Base-by-base conservation (phyloP, 2,888 invertebrate genomes). In the Caenorhabditis zanzibari region DNA sequence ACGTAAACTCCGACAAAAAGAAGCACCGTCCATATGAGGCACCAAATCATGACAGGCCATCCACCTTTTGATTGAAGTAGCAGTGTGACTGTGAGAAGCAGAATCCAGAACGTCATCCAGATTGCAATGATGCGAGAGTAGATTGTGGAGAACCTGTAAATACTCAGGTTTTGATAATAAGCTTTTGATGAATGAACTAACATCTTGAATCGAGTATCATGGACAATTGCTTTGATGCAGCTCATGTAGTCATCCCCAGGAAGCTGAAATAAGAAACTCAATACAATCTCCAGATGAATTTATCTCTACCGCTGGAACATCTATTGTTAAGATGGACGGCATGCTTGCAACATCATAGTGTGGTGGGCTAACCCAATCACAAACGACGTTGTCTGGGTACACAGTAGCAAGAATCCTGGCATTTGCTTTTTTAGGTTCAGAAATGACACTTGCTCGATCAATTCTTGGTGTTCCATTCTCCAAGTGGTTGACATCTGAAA, bases 221-320 rank as follows among this genome's bases (percentile, higher is more conserved):
- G 96, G 19, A 96, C 96, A 90, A 97, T 94, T 52, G 96, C 94
- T 93, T 97, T 96, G 96, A 97, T 96, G 64, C 96, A 95, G 93
- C 96, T 96, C 24, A 97, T 96, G 93, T 97, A 97, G 93, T 97
- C 97, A 94, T 97, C 97, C 71, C 96, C 96, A 56, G 97, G 97
- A 69, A 97, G 94, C 96, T 97, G 88, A 92, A 32, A 32, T 32
- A 32, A 6, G 4, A 4, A 32, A 32, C 7, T 32, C 32, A 32
- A 32, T 7, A 32, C 87, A 5, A 41, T 4, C 38, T 54, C 38
- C 61, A 1, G 14, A 59, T 19, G n/a, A 35, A 58, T 19, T 26
- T 12, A 16, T 22, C 3, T 4, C 2, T 35, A 90, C 90, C 72
- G 86, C 73, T 56, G 90, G 88, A 47, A 89, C 85, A 38, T 88